These are phyloP conservation scores for Leptinotarsa defecta DNA, from an alignment of 1,140 invertebrate species.

Conservation along the genomic window DNA sequence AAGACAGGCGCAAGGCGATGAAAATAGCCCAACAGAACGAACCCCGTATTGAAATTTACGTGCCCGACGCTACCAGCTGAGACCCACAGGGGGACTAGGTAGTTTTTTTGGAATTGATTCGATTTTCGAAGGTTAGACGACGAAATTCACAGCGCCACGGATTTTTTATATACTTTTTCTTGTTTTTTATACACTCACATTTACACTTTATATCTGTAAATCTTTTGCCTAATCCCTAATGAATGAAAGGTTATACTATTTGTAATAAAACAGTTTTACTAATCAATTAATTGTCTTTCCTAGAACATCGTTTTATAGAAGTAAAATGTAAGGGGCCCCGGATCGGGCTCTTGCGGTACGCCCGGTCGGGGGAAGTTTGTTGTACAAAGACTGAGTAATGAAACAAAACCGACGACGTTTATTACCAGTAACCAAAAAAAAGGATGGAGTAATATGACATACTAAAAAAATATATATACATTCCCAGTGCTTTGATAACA, in stretches of 20 bases:
- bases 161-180: not conserved
- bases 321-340: not conserved
- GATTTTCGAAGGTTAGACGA: not conserved
- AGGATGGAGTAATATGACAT: slow-evolving; percentile 17
- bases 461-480: slow-evolving; percentile 37
- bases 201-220: not conserved
- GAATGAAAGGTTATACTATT: slow-evolving; percentile 3
- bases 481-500: slow-evolving; percentile 47
- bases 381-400: slow-evolving; percentile 23
- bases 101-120: slow-evolving; percentile 3
- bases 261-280: not conserved
- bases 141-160: not conserved
- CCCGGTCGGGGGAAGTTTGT: not conserved
- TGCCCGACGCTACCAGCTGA: slow-evolving; percentile 60
- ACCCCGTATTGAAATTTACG: slow-evolving; percentile 65
- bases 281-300: slow-evolving; percentile 2
- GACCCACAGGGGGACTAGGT: slow-evolving; percentile 24
- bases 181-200: not conserved
- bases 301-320: not conserved
- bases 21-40: slow-evolving; percentile 56
- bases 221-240: not conserved
- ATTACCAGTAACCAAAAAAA: slow-evolving; percentile 34
- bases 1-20: slow-evolving; percentile 74
- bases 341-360: not conserved
- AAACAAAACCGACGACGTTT: slow-evolving; percentile 27